Conservation (phyloP, 1,140 invertebrate genomes). For the Hycleus phaleratus region DNA sequence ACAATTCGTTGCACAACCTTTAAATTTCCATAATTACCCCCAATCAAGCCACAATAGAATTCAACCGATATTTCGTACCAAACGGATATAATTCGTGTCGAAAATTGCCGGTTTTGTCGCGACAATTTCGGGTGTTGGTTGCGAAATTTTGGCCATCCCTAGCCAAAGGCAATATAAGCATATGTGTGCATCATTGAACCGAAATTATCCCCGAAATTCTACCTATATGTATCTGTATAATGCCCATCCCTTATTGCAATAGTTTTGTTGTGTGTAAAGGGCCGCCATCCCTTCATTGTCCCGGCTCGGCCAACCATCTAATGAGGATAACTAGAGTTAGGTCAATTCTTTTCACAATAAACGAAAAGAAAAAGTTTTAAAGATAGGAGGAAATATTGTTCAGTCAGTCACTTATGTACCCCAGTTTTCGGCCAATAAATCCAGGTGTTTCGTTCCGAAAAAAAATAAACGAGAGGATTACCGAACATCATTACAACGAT, state of each 20-base stretch:
- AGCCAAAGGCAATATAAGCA: not conserved
- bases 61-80: no score
- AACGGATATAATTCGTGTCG: not conserved
- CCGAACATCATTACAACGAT: not conserved
- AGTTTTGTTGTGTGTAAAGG: slow-evolving; percentile 18
- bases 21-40: not conserved
- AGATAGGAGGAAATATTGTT: no score
- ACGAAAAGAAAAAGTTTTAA: slow-evolving; percentile 4
- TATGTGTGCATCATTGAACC: slow-evolving; percentile 27
- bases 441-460: slow-evolving; percentile 25
- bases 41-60: not conserved
- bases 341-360: slow-evolving; percentile 36
- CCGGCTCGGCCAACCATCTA: slow-evolving; percentile 33
- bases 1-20: not conserved
- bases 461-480: not conserved
- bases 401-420: slow-evolving; percentile 17
- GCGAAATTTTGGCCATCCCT: slow-evolving; percentile 15
- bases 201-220: slow-evolving; percentile 25
- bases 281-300: slow-evolving; percentile 29
- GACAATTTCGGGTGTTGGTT: not conserved
- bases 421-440: slow-evolving; percentile 12
- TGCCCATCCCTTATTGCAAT: not conserved
- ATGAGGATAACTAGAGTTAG: slow-evolving; percentile 40
- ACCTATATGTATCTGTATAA: slow-evolving; percentile 6
- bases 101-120: not conserved